These are phyloP conservation scores for Callospermophilus lateralis DNA, from an alignment of 2,113 vertebrate genomes.

Conservation along the genomic window DNA sequence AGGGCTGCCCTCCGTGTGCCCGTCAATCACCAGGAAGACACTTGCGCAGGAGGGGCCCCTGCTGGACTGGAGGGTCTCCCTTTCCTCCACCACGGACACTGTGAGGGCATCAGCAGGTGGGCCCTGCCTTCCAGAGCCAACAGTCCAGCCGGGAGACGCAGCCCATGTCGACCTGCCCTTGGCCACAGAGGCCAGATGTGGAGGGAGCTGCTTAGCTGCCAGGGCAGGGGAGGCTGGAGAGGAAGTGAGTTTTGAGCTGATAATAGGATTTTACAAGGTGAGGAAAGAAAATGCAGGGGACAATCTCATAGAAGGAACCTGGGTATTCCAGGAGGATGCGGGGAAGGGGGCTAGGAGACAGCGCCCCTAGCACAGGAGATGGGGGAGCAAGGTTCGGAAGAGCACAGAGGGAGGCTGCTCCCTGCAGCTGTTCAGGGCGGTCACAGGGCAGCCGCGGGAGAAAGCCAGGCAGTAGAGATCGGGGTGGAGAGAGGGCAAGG, in stretches of 20 bases:
- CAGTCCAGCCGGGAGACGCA: background rate
- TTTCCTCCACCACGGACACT: background rate
- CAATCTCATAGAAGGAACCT: background rate
- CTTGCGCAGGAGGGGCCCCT: fast-evolving
- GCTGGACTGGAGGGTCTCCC: background rate
- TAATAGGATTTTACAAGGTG: slow-evolving; percentile 20
- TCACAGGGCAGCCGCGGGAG: too few relatives aligned
- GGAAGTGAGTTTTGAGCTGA: background rate
- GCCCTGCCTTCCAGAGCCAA: background rate
- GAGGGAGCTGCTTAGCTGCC: background rate
- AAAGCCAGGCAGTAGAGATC: background rate
- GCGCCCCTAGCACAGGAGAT: fast-evolving
- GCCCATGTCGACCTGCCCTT: background rate
- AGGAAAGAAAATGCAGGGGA: background rate
- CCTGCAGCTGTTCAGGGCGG: background rate
- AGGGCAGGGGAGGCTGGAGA: background rate
- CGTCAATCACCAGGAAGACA: background rate
- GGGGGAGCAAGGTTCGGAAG: background rate
- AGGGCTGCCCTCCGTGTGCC: fast-evolving
- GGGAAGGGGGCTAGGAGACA: background rate
- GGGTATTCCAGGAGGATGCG: background rate
- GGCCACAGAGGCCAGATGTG: fast-evolving
- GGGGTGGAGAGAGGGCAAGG: fast-evolving
- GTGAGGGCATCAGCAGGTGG: background rate
- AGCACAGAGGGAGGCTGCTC: background rate